Evolutionary conservation across 2,113 vertebrate species (phyloP).

Genomic region (Myotis davidii): DNA sequence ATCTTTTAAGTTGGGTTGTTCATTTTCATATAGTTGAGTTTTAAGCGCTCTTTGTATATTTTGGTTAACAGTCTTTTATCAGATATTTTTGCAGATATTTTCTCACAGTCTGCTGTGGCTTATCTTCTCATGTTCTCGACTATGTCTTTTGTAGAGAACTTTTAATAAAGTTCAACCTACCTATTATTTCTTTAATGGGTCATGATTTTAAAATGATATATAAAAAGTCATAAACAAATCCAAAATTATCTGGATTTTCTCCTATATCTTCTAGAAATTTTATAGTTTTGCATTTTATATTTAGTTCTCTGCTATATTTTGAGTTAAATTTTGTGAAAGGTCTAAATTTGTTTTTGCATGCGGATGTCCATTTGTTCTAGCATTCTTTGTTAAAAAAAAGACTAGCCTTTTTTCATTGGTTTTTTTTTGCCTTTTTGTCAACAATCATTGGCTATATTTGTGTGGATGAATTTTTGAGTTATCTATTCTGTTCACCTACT

Average conservation of each 20-base stretch:
- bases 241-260: background rate
- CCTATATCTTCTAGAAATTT: background rate
- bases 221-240: background rate
- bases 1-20: background rate
- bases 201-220: background rate
- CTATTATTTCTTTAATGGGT: fast-evolving
- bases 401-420: background rate
- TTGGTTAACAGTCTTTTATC: background rate
- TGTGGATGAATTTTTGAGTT: background rate
- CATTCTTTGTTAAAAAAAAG: background rate
- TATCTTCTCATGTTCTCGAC: background rate
- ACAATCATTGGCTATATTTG: too few species aligned
- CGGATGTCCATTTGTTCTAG: background rate
- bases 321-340: background rate
- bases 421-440: background rate
- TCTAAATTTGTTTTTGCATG: background rate
- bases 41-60: background rate
- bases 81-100: background rate
- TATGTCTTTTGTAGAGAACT: background rate
- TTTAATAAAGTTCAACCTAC: background rate
- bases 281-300: background rate
- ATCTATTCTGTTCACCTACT: fast-evolving
- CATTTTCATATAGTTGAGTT: background rate
- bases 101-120: background rate
- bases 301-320: too few species aligned